A percentile compares a stretch with the other conserved stretches of the same genome.
Conservation (phyloP, 2,113 vertebrate genomes). For the Melanotaenia duboulayi region DNA sequence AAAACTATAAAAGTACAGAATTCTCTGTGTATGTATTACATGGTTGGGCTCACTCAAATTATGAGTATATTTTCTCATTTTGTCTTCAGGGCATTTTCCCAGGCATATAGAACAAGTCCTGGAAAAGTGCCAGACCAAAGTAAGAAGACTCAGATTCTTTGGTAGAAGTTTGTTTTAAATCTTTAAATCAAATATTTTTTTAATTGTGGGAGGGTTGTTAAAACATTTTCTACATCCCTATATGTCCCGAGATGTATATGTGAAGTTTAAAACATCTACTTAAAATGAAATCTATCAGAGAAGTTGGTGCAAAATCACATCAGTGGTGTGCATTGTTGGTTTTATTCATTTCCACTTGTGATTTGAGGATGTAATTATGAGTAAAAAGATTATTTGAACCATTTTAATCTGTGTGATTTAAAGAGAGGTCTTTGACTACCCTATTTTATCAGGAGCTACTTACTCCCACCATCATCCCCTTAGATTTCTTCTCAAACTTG, state of each 20-base stretch:
- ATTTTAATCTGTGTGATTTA: slow-evolving; percentile 31
- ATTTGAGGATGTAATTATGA: not conserved
- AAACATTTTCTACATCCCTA: not conserved
- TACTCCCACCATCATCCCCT: slow-evolving; percentile 60
- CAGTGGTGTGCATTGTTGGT: not conserved
- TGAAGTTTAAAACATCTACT: not conserved
- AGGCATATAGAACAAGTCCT: no score
- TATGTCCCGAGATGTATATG: not conserved
- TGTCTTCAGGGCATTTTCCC: no score
- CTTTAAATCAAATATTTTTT: not conserved
- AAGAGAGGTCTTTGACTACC: slow-evolving; percentile 18
- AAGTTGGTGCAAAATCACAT: no score
- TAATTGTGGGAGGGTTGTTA: not conserved
- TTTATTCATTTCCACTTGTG: slow-evolving; percentile 7
- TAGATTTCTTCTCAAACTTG: slow-evolving; percentile 43
- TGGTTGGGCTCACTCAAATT: no score
- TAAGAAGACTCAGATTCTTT: not conserved
- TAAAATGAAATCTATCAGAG: not conserved
- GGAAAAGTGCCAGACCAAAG: not conserved
- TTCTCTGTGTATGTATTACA: no score
- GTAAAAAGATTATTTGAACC: not conserved
- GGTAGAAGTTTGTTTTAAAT: not conserved
- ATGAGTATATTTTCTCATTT: no score
- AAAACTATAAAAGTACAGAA: no score
- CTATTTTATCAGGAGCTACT: slow-evolving; percentile 47